Evolutionary conservation across 1,140 invertebrate species (phyloP), one percentile per base, ranked within the genome.

Genomic region (Augochlora pura): DNA sequence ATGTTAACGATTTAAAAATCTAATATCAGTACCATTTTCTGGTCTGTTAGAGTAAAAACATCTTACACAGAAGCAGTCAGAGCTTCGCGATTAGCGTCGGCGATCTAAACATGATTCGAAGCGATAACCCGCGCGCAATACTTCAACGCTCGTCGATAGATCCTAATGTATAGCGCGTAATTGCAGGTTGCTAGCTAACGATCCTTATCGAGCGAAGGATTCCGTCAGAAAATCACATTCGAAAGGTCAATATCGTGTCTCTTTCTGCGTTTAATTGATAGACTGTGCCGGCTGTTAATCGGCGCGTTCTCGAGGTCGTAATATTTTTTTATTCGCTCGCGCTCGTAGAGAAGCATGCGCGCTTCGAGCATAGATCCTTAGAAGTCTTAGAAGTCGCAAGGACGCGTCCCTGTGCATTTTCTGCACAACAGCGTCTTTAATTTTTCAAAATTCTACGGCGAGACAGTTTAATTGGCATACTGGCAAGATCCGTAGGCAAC

Each of bases 401-500:
- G 66, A 66, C 76, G 23, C 8, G 68, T 80, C 25, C 66, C 75
- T 71, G n/a, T 27, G 32, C 27, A 10, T 52, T 62, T 74, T 54
- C 32, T 49, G 52, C 60, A 46, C 59, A 27, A 38, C 8, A 63
- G 27, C 27, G 60, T 27, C 16, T 32, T 23, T 39, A 52, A 38
- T 69, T 66, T 39, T n/a, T 52, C 3, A 3, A 21, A 64, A 74
- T 83, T 59, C 59, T 42, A 67, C 71, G 38, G 42, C 63, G 52
- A 80, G n/a, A 42, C 67, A 57, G 32, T 60, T 74, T 76, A 85
- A 85, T 85, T 83, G 63, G 73, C 65, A 54, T 68, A 65, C 32
- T 16, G 62, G 42, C 83, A 71, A 84, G 81, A 66, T 23, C 69
- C 23, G 27, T 10, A 16, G 21, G 21, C 1, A 64, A 71, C 59